These are phyloP conservation scores for Pollimyrus isidori DNA, from an alignment of 2,113 vertebrate genomes.

Conservation along the genomic window DNA sequence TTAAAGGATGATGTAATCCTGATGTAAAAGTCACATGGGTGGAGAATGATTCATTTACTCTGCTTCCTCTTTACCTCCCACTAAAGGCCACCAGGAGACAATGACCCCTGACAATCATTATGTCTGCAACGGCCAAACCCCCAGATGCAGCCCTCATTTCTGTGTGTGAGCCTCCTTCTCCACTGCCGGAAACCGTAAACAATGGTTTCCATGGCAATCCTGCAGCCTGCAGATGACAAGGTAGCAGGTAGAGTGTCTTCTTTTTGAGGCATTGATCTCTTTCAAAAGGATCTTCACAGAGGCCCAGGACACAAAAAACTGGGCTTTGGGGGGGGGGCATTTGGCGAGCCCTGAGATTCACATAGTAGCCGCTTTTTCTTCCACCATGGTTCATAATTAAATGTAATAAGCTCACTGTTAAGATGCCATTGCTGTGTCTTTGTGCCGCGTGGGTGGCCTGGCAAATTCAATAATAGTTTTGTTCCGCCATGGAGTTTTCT, in stretches of 20 bases:
- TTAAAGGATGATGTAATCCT: background rate
- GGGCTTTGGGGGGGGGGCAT: conserved; percentile 24
- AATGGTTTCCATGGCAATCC: conserved; percentile 36
- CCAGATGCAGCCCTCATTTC: conserved; percentile 28
- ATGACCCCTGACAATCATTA: conserved; percentile 33
- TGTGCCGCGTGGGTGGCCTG: conserved; percentile 27
- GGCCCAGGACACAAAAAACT: conserved; percentile 6
- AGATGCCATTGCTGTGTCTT: conserved; percentile 30
- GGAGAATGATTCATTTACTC: background rate
- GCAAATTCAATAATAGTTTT: background rate
- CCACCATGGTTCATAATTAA: conserved; percentile 33
- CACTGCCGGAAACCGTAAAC: conserved; percentile 32
- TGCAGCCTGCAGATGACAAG: conserved; percentile 22
- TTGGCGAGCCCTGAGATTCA: conserved; percentile 28
- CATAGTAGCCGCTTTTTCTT: conserved; percentile 47
- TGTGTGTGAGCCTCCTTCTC: conserved; percentile 25
- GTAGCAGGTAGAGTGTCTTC: background rate
- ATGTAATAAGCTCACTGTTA: conserved; percentile 23
- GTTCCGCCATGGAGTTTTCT: background rate
- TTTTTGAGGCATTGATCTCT: background rate
- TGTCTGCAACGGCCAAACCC: conserved; percentile 24
- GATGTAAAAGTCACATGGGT: background rate
- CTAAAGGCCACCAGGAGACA: conserved; percentile 21
- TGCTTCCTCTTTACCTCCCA: background rate
- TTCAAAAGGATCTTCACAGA: conserved; percentile 10